A percentile compares a stretch with the other conserved stretches of the same genome.
Conservation (phyloP, 2,888 invertebrate species). For the Lochmaea crataegi region DNA sequence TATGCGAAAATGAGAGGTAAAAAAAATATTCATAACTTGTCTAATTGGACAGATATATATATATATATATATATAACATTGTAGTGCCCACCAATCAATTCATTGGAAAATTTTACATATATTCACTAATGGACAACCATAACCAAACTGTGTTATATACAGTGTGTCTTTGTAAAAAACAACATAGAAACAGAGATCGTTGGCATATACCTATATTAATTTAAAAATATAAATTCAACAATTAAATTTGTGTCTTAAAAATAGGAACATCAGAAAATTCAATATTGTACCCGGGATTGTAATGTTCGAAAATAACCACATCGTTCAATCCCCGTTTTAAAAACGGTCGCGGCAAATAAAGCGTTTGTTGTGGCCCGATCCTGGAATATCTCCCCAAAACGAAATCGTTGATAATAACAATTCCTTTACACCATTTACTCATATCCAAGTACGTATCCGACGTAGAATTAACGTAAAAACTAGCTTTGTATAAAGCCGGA, state of each 20-base stretch:
- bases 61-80: too few species aligned
- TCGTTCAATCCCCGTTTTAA: conserved; percentile 68
- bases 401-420: conserved; percentile 85
- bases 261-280: conserved; percentile 53
- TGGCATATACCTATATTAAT: not conserved
- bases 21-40: too few species aligned
- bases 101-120: too few species aligned
- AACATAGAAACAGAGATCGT: not conserved
- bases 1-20: too few species aligned
- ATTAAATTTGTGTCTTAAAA: conserved; percentile 40
- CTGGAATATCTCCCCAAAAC: conserved; percentile 86
- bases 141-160: too few species aligned
- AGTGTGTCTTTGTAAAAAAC: too few species aligned
- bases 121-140: too few species aligned
- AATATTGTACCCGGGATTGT: conserved; percentile 50
- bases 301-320: conserved; percentile 63
- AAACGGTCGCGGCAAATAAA: conserved; percentile 85
- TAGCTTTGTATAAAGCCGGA: conserved; percentile 70
- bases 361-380: conserved; percentile 83
- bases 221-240: not conserved
- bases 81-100: too few species aligned
- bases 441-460: conserved; percentile 84
- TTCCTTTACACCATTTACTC: conserved; percentile 87
- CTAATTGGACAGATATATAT: too few species aligned
- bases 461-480: conserved; percentile 67